Conservation (phyloP, 2,888 invertebrate genomes). For the Desoria tigrina region DNA sequence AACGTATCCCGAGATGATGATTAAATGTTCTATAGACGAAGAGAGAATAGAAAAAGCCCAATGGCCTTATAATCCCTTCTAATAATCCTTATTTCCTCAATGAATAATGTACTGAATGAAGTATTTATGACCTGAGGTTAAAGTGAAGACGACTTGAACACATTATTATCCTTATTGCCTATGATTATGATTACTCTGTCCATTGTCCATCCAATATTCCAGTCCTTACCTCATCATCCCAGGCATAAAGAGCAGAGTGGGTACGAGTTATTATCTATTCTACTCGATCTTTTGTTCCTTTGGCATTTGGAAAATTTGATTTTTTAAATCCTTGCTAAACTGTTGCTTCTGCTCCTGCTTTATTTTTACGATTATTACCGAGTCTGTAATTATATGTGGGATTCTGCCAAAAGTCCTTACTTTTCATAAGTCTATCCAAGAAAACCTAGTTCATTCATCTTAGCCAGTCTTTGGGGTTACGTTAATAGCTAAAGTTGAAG, state of each 20-base stretch:
- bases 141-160: constrained; percentile 19
- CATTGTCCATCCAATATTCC: constrained; percentile 9
- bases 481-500: background rate
- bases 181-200: constrained; percentile 1
- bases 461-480: background rate
- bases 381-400: constrained; percentile 11
- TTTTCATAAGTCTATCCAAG: constrained; percentile 4
- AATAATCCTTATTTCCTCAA: constrained; percentile 25
- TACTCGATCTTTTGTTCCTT: background rate
- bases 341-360: constrained; percentile 17
- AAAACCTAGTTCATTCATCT: background rate
- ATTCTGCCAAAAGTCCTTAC: constrained; percentile 3
- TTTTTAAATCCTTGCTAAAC: constrained; percentile 6
- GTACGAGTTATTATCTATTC: too few relatives aligned
- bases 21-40: background rate
- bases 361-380: constrained; percentile 18
- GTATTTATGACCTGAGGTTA: constrained; percentile 43
- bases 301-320: background rate
- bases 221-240: constrained; percentile 4
- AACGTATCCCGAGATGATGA: background rate
- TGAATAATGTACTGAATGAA: constrained; percentile 46
- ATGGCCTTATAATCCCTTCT: background rate
- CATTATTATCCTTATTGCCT: constrained; percentile 13
- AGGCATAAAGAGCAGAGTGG: too few relatives aligned
- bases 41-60: background rate